Evolutionary conservation across 2,888 invertebrate genomes (phyloP).

Genomic region (Quadroppia sp.): DNA sequence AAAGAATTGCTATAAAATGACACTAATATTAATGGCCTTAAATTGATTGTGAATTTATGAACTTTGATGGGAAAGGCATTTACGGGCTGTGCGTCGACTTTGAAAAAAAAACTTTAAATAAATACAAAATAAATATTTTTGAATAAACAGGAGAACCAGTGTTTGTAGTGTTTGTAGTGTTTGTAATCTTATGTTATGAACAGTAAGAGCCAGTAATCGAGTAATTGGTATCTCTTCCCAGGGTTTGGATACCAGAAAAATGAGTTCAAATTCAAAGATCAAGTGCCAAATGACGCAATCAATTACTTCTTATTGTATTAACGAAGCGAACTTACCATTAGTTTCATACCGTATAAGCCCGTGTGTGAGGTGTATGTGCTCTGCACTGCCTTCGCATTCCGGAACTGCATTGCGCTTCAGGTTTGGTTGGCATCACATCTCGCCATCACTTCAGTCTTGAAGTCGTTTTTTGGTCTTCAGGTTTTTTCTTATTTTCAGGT

Average conservation of each 20-base stretch:
- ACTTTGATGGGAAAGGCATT: background rate
- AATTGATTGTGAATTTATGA: background rate
- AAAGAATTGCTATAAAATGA: too few species aligned
- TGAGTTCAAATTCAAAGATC: slow-evolving; percentile 13
- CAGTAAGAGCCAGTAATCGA: background rate
- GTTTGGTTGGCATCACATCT: slow-evolving; percentile 13
- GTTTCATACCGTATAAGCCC: background rate
- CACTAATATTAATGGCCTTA: background rate
- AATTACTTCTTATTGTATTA: slow-evolving; percentile 31
- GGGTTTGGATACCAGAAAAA: background rate
- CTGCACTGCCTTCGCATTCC: slow-evolving; percentile 9
- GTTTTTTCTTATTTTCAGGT: background rate
- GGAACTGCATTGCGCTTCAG: slow-evolving; percentile 7
- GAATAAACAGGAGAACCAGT: background rate
- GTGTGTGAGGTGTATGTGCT: slow-evolving; percentile 21
- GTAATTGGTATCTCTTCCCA: slow-evolving; percentile 15
- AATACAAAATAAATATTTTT: background rate
- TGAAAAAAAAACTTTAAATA: background rate
- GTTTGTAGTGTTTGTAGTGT: too few species aligned
- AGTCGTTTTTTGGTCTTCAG: too few species aligned
- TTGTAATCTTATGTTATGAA: too few species aligned
- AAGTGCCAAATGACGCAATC: slow-evolving; percentile 19
- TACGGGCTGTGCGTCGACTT: background rate
- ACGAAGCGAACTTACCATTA: background rate
- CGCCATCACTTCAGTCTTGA: background rate